Evolutionary conservation across 2,113 vertebrate species (phyloP).

Genomic region (Pseudonaja textilis): DNA sequence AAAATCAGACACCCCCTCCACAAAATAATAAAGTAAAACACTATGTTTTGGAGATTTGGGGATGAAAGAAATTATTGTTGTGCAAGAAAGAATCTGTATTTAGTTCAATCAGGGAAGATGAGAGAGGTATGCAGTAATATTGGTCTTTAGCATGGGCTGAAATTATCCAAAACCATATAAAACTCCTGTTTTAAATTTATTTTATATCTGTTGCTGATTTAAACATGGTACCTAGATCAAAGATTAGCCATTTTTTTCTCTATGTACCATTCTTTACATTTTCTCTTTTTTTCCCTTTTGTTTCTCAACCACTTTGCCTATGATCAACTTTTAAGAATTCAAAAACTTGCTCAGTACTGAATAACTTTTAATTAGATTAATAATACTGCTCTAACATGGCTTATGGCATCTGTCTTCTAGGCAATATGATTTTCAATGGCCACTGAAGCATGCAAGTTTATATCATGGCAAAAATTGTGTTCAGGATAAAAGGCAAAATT

Average conservation of each 20-base stretch:
- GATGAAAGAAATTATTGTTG: not conserved
- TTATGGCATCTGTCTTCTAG: not conserved
- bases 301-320: not conserved
- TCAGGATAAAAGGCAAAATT: not conserved
- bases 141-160: not conserved
- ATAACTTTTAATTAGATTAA: not conserved
- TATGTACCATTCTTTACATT: not conserved
- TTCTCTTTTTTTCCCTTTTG: not conserved
- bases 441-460: not conserved
- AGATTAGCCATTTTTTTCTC: not conserved
- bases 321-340: not conserved
- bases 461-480: not conserved
- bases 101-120: not conserved
- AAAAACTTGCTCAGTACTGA: not conserved
- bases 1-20: not conserved
- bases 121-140: not conserved
- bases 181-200: not conserved
- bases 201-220: not conserved
- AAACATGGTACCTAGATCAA: not conserved
- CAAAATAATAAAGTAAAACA: not conserved
- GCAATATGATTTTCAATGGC: not conserved
- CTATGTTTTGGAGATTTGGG: not conserved
- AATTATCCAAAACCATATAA: not conserved
- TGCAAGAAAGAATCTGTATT: not conserved
- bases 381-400: not conserved